phyloP scores from a whole-genome alignment of 1,140 invertebrate genomes.

The roundworm (Caenorhabditis elegans) region DNA sequence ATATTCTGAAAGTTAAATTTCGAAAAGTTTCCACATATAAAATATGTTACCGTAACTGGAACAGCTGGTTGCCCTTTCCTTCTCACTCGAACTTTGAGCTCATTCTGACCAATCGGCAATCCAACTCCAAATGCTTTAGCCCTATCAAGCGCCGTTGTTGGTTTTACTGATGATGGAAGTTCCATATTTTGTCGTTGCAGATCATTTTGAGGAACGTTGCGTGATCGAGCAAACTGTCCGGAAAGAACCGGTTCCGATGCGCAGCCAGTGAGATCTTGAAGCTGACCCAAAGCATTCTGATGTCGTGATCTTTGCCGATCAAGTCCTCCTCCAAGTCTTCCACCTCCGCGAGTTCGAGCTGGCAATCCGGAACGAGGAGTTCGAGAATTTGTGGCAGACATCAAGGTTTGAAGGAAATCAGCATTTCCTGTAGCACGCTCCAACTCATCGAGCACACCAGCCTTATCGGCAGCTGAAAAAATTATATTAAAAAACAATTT shows the following conservation, averaged over 20 bases:
- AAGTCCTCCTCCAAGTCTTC: background rate
- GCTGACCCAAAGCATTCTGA: background rate
- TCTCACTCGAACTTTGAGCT: background rate
- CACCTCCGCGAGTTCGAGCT: background rate
- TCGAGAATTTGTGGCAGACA: constrained; percentile 1
- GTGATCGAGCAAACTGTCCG: constrained; percentile 1
- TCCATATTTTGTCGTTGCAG: background rate
- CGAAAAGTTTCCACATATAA: background rate
- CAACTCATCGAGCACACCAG: constrained; percentile 47
- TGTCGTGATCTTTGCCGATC: background rate
- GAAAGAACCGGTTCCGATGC: background rate
- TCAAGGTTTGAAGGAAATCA: constrained; percentile 27
- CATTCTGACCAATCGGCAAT: background rate
- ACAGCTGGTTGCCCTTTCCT: constrained; percentile 35
- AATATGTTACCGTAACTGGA: background rate
- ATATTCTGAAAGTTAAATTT: background rate
- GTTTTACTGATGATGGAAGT: background rate
- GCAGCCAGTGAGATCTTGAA: background rate
- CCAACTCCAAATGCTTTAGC: constrained; percentile 1
- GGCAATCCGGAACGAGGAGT: constrained; percentile 4
- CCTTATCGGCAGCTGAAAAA: background rate
- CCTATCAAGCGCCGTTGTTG: background rate
- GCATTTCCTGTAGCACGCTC: constrained; percentile 42
- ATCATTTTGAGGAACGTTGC: background rate
- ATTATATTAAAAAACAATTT: no score